Conservation (phyloP, 2,888 invertebrate species). For the Crioceris asparagi region DNA sequence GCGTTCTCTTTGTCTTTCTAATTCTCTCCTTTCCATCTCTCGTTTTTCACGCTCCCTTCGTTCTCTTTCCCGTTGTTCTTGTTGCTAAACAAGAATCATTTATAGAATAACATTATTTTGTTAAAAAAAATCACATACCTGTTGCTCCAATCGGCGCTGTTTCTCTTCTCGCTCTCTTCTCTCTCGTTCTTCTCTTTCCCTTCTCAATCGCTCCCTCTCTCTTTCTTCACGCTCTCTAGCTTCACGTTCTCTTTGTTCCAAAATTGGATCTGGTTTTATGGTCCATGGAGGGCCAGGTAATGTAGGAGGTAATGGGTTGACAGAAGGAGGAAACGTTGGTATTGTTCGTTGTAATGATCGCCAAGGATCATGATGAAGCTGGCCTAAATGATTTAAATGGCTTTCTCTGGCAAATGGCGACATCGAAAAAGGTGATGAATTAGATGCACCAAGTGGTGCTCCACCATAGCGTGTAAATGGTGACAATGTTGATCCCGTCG, state of each 20-base stretch:
- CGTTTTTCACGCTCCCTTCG: constrained; percentile 42
- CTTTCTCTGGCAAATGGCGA: constrained; percentile 54
- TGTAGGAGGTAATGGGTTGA: constrained; percentile 39
- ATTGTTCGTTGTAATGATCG: constrained; percentile 50
- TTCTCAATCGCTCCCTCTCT: constrained; percentile 46
- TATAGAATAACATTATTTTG: no score
- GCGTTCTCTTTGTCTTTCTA: constrained; percentile 46
- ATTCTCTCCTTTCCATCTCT: constrained; percentile 48
- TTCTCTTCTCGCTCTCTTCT: constrained; percentile 44
- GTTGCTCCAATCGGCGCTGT: constrained; percentile 38
- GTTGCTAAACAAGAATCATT: constrained; percentile 19
- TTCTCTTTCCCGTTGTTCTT: constrained; percentile 39
- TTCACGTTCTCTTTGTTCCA: constrained; percentile 46
- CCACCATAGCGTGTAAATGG: constrained; percentile 70
- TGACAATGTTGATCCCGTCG: constrained; percentile 56
- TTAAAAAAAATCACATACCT: constrained; percentile 37
- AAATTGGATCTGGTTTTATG: constrained; percentile 53
- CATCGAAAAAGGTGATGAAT: constrained; percentile 57
- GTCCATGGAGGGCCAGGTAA: constrained; percentile 44
- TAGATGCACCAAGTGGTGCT: constrained; percentile 40
- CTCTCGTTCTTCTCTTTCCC: constrained; percentile 50
- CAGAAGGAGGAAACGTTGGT: constrained; percentile 38
- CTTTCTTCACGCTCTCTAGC: constrained; percentile 47
- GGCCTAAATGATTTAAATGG: no score
- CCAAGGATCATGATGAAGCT: constrained; percentile 25